A percentile compares a stretch with the other conserved stretches of the same genome.
These are phyloP conservation scores for Solea senegalensis DNA, from an alignment of 2,113 vertebrate species.

Conservation along the genomic window DNA sequence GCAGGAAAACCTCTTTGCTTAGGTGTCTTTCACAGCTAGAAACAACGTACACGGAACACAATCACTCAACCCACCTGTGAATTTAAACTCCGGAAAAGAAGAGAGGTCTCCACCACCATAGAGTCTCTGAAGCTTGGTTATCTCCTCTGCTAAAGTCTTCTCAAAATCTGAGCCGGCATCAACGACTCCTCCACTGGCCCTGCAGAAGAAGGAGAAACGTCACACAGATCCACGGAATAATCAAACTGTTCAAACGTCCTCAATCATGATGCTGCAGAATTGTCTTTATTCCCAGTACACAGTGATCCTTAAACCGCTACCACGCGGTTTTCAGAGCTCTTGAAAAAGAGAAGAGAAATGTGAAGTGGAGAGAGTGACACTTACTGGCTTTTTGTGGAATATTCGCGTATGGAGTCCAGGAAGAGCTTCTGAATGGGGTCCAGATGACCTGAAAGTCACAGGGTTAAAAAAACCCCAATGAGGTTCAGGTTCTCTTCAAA, in stretches of 20 bases:
- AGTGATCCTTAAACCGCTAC: not conserved
- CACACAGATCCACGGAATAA: not conserved
- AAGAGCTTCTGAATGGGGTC: conserved; percentile 96
- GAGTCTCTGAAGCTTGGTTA: conserved; percentile 87
- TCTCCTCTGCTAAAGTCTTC: conserved; percentile 85
- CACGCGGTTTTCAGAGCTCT: too few relatives aligned
- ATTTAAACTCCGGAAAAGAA: conserved; percentile 90
- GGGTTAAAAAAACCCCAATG: not conserved
- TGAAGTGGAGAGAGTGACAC: conserved; percentile 22
- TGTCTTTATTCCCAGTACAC: too few relatives aligned
- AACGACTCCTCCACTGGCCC: conserved; percentile 84
- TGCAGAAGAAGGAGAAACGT: conserved; percentile 41
- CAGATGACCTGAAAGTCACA: conserved; percentile 76
- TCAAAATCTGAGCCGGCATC: conserved; percentile 88
- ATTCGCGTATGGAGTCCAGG: conserved; percentile 91
- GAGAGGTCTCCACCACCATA: conserved; percentile 91
- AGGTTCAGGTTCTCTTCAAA: not conserved
- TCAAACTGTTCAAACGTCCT: not conserved
- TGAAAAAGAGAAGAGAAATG: not conserved
- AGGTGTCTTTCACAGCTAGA: not conserved
- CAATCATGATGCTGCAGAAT: not conserved
- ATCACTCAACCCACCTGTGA: conserved; percentile 82
- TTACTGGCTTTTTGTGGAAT: conserved; percentile 89
- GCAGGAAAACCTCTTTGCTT: not conserved
- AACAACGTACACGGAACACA: too few relatives aligned